Base-by-base conservation (phyloP, 2,797 vertebrate genomes). In the Otus scops region DNA sequence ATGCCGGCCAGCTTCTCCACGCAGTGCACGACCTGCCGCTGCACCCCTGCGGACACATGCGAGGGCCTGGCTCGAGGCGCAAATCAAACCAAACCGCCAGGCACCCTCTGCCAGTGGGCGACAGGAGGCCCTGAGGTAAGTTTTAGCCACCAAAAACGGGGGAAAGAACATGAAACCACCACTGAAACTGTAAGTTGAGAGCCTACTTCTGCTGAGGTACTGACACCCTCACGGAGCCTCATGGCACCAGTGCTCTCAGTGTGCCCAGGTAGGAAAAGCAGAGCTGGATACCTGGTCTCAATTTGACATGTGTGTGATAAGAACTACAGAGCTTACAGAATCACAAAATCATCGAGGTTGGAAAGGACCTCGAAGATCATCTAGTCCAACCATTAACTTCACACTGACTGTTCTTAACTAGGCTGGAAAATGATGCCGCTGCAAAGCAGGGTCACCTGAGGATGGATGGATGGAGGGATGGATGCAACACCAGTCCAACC, bases 1-100 rank as follows among this genome's bases (percentile, higher is more conserved):
- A 98, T 98, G 59, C 99, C 99, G 0, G 98, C 98, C 41, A 97
- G 98, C 97, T 94, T 98, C 92, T 99, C 99, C 85, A 98, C 97
- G 28, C 99, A 99, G 96, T 98, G 98, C 86, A 99, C 98, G 2
- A 96, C 95, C 97, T 99, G 99, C 64, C 98, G 98, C 98, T 99
- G 99, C 30, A 99, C 98, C 89, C 99, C 99, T 99, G 98, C 2
- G 22, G 89, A 34, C 3, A 22, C 15, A 5, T 14, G 64, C 68
- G 6, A 28, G 27, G 19, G 57, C 27, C 13, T 1, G 39, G 53
- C 28, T 45, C 2, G 3, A 13, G 50, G 6, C 2, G 13, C 7
- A 12, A 28, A 26, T 12, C 1, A 0, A 51, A 27, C 27, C 4
- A 0, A 14, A 15, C 3, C 60, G 8, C 47, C 8, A 2, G 6